Conservation (phyloP, 1,140 invertebrate species). For the Oreohelix idahoensis region DNA sequence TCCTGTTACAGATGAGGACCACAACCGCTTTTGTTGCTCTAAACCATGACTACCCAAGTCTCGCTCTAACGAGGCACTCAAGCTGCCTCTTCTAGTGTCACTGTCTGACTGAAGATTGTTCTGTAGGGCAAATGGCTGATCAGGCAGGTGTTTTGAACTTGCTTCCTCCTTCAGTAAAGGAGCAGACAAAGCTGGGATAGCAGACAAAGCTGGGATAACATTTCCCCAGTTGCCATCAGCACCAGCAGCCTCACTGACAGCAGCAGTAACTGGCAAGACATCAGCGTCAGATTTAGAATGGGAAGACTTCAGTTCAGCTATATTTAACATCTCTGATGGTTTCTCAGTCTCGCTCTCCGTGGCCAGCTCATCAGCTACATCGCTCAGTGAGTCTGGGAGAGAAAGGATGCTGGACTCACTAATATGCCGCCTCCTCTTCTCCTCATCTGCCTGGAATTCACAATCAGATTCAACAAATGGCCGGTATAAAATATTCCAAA, state of each 20-base stretch:
- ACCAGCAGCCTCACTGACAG: slow-evolving; percentile 9
- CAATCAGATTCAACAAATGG: too few relatives aligned
- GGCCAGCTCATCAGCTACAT: slow-evolving; percentile 56
- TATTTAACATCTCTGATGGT: slow-evolving; percentile 38
- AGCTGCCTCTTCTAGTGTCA: not conserved
- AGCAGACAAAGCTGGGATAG: not conserved
- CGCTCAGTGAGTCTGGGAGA: slow-evolving; percentile 41
- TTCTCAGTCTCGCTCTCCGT: slow-evolving; percentile 63
- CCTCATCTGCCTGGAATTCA: not conserved
- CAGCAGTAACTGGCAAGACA: slow-evolving; percentile 48
- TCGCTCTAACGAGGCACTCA: not conserved
- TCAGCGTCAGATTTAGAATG: slow-evolving; percentile 54
- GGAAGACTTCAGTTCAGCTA: not conserved
- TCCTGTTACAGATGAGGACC: not conserved
- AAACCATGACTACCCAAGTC: not conserved
- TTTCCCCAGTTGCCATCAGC: not conserved
- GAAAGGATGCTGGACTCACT: slow-evolving; percentile 60
- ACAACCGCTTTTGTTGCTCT: too few relatives aligned
- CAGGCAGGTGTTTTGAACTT: not conserved
- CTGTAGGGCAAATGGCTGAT: not conserved
- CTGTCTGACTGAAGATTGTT: not conserved
- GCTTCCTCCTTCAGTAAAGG: not conserved
- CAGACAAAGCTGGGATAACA: not conserved
- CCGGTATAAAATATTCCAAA: too few relatives aligned
- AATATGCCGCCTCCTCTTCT: slow-evolving; percentile 56